Evolutionary conservation across 2,797 vertebrate species (phyloP).

Genomic region (Acanthurus leucopareius): DNA sequence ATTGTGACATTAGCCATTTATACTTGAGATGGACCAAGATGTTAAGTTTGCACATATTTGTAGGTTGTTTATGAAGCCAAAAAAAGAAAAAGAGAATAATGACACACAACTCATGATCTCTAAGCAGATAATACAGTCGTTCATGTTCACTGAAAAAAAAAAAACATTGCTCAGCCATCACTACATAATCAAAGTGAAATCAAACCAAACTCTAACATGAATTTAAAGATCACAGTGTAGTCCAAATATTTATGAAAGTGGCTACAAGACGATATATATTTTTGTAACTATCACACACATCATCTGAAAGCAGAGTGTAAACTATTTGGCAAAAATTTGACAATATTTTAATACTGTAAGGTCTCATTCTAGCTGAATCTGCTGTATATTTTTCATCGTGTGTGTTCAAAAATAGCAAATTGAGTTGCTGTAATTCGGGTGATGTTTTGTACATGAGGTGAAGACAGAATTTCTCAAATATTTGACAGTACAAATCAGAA

Average conservation of each 20-base stretch:
- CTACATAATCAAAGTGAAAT: constrained; percentile 32
- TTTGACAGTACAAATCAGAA: constrained; percentile 61
- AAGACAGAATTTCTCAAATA: constrained; percentile 56
- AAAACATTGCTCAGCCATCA: constrained; percentile 51
- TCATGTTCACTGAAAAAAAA: constrained; percentile 37
- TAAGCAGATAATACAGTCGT: constrained; percentile 26
- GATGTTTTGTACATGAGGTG: constrained; percentile 55
- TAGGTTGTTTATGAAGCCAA: constrained; percentile 80
- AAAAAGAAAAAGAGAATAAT: constrained; percentile 48
- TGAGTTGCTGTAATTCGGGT: constrained; percentile 65
- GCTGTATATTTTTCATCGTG: constrained; percentile 77
- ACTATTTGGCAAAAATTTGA: constrained; percentile 74
- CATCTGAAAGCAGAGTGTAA: constrained; percentile 75
- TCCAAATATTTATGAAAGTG: constrained; percentile 73
- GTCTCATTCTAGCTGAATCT: constrained; percentile 73
- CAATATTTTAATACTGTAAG: constrained; percentile 72
- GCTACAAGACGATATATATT: constrained; percentile 70
- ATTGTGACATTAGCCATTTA: constrained; percentile 73
- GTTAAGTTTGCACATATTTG: constrained; percentile 86
- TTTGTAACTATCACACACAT: constrained; percentile 68
- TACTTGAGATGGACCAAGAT: constrained; percentile 87
- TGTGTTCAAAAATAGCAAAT: constrained; percentile 68
- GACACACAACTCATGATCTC: constrained; percentile 45
- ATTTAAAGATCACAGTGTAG: constrained; percentile 66
- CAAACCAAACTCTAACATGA: constrained; percentile 58